phyloP scores from a whole-genome alignment of 2,797 vertebrate species.

The Pangasius djambal region DNA sequence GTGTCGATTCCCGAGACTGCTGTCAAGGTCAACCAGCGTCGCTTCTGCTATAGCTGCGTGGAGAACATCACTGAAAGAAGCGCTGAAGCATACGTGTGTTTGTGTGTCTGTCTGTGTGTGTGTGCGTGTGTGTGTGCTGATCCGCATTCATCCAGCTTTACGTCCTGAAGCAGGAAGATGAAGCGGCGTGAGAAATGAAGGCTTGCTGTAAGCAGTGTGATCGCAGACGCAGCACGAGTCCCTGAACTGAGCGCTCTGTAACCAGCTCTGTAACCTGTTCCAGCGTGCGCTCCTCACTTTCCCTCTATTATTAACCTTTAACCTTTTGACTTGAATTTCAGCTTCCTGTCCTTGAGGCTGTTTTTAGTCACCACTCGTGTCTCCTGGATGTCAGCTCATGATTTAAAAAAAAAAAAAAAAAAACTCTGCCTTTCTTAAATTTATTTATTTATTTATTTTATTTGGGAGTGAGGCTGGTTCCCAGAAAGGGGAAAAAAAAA shows the following conservation, averaged over 20 bases:
- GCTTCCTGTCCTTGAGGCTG: not conserved
- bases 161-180: not conserved
- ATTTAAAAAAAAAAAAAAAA: no score
- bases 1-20: not conserved
- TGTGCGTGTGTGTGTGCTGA: not conserved
- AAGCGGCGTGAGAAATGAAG: not conserved
- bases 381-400: not conserved
- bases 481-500: not conserved
- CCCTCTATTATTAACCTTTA: conserved; percentile 38
- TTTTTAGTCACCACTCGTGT: conserved; percentile 16
- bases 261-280: not conserved
- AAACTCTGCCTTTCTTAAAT: not conserved
- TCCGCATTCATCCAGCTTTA: not conserved
- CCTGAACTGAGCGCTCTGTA: no score
- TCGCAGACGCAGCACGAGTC: not conserved
- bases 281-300: conserved; percentile 15
- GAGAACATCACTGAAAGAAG: not conserved
- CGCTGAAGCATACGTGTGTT: not conserved
- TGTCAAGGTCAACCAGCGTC: not conserved
- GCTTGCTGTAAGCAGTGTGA: not conserved
- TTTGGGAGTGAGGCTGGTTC: no score
- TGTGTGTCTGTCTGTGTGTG: not conserved
- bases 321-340: conserved; percentile 26
- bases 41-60: not conserved
- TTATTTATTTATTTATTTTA: not conserved